These are phyloP conservation scores for Gnathonemus longibarbis DNA, from an alignment of 2,113 vertebrate species.

Conservation along the genomic window DNA sequence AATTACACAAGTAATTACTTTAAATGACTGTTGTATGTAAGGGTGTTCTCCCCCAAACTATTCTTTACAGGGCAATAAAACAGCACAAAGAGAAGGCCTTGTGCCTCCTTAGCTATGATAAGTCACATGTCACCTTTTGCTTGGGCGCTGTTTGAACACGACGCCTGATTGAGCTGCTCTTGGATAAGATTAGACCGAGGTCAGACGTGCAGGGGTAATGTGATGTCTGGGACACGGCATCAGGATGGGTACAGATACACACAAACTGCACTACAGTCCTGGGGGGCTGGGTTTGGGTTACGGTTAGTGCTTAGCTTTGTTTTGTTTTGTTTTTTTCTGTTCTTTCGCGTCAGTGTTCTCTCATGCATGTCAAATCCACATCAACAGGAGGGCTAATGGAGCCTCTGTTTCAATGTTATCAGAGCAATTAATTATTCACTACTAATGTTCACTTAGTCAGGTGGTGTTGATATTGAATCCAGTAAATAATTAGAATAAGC, in stretches of 20 bases:
- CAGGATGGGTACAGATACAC: not conserved
- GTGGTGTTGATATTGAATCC: not conserved
- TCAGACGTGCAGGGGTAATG: not conserved
- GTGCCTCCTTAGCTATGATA: not conserved
- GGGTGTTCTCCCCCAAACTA: not conserved
- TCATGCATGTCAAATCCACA: not conserved
- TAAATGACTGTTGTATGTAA: not conserved
- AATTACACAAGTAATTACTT: not conserved
- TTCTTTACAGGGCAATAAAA: slow-evolving; percentile 4
- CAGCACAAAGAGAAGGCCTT: not conserved
- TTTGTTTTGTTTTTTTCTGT: not conserved
- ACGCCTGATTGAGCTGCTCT: not conserved
- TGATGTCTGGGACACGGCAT: not conserved
- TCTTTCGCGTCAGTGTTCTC: not conserved
- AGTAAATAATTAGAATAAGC: not conserved
- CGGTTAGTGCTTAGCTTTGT: not conserved
- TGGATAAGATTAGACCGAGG: not conserved
- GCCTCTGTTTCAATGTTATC: not conserved
- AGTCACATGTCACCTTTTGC: not conserved
- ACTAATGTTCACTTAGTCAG: not conserved
- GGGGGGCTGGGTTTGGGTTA: not conserved
- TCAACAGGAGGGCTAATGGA: not conserved
- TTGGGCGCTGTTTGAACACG: not conserved
- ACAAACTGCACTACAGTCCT: not conserved
- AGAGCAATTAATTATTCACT: not conserved